Base-by-base conservation (phyloP, 2,888 invertebrate species). In the Platynereis dumerilii region DNA sequence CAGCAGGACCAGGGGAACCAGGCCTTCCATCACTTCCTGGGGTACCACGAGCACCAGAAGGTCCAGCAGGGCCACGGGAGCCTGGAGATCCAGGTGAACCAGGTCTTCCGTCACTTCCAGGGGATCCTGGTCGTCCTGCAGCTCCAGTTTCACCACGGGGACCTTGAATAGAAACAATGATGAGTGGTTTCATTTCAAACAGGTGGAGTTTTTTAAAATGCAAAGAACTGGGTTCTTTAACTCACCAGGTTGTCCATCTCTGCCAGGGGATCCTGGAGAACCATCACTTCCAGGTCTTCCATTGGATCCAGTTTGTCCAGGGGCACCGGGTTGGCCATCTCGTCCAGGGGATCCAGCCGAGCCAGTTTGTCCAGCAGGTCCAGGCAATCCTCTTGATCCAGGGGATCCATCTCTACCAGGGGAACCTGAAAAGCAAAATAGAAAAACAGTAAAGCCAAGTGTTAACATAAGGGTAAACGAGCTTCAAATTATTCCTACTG, bases 311-410 rank as follows among this genome's bases (percentile, higher is more conserved):
- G 56, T 10, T 22, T 22, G 20, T 56, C 56, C 56, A 29, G 28
- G 17, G 24, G 22, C 7, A 22, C 56, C 56, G 20, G 24, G n/a
- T 12, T 7, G 3, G n/a, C 56, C 56, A 56, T 26, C 34, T 15
- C n/a, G 28, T 56, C 56, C 56, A 27, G 34, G 28, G 15, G 17
- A 29, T 56, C 56, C 56, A 56, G n/a, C 12, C 20, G 34, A 24
- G 3, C 56, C 56, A 56, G 34, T 52, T 7, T 52, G 10, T 22
- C 56, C 56, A 12, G 5, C 17, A 15, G 22, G 24, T 10, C 56
- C 56, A 56, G 24, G n/a, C 3, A 24, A 28, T 7, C 56, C 56
- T 5, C 34, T 26, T 56, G 5, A 15, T 56, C 56, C 56, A 27
- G 34, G 28, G 3, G 26, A 29, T 15, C 56, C 56, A 56, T 22